These are phyloP conservation scores for Lacerta viridis DNA, from an alignment of 2,797 vertebrate genomes.

Conservation along the genomic window DNA sequence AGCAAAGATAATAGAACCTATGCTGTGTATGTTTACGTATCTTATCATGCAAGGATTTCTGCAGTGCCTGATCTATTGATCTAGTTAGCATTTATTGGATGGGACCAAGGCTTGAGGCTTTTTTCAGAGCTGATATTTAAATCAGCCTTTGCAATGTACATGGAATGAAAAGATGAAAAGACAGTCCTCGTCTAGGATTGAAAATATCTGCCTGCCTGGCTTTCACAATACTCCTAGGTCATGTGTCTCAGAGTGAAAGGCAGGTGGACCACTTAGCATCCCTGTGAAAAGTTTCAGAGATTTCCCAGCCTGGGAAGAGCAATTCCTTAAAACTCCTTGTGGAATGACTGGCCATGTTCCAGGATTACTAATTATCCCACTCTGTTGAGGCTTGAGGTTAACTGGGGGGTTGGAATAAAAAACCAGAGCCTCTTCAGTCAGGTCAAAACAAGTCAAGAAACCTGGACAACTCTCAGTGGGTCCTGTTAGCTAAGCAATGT, in stretches of 20 bases:
- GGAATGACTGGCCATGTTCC: not conserved
- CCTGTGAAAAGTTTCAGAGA: no score
- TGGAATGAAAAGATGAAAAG: not conserved
- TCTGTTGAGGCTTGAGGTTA: not conserved
- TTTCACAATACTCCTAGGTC: not conserved
- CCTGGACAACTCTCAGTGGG: no score
- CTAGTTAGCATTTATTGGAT: not conserved
- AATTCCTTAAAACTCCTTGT: not conserved
- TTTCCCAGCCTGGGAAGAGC: not conserved
- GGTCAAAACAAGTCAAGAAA: no score
- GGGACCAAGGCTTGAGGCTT: not conserved
- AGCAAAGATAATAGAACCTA: not conserved
- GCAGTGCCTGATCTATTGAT: not conserved
- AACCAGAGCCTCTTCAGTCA: no score
- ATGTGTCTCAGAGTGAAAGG: not conserved
- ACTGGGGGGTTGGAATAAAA: no score
- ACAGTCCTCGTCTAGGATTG: not conserved
- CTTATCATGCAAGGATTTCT: not conserved
- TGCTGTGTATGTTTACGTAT: not conserved
- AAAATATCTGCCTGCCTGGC: not conserved
- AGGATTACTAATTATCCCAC: not conserved
- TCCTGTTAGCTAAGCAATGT: no score
- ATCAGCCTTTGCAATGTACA: not conserved
- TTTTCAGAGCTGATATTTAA: not conserved
- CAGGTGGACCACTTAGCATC: not conserved